Evolutionary conservation across 2,797 vertebrate genomes (phyloP), one percentile per base, ranked within the genome.

Genomic region (Psittacula echo): DNA sequence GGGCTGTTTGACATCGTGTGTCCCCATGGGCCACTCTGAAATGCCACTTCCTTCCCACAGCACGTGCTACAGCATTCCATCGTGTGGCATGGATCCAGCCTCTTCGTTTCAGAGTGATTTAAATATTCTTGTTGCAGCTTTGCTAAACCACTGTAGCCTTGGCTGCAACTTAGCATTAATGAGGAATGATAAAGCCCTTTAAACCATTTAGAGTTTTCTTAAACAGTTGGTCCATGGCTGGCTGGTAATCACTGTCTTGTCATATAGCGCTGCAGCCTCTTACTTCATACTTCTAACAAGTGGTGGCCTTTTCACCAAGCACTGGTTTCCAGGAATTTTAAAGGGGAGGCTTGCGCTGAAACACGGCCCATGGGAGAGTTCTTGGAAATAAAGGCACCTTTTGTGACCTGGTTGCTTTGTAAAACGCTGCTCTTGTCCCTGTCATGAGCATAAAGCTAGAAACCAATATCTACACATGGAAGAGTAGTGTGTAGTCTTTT

Each of bases 41-140:
- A 66, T 45, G 48, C 74, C 60, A 2, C 71, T 67, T 74, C 60
- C 56, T 34, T 11, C 3, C 1, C 27, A 0, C 19, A 14, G 34
- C 82, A n/a, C 0, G 11, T 77, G 82, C 51, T 42, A 2, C 0
- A 0, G n/a, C 2, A 2, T 64, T 81, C 2, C 1, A 15, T 62
- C 0, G 7, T 1, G 14, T 61, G 90, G 83, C 91, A 3, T 1
- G 1, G 23, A 4, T 79, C 88, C 93, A 95, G 68, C 27, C 2
- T 4, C 53, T 56, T 62, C 8, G 4, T 84, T 85, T 84, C 1
- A 39, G 24, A 64, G 67, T 56, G 3, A 4, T 47, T 90, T n/a
- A 37, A 82, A 74, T 56, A 53, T 58, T 85, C 83, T 66, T 4
- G 2, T 44, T 71, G 77, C 77, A 88, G 85, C 76, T 70, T 77